Evolutionary conservation across 2,888 invertebrate species (phyloP).

Genomic region (Rhamnusium bicolor): DNA sequence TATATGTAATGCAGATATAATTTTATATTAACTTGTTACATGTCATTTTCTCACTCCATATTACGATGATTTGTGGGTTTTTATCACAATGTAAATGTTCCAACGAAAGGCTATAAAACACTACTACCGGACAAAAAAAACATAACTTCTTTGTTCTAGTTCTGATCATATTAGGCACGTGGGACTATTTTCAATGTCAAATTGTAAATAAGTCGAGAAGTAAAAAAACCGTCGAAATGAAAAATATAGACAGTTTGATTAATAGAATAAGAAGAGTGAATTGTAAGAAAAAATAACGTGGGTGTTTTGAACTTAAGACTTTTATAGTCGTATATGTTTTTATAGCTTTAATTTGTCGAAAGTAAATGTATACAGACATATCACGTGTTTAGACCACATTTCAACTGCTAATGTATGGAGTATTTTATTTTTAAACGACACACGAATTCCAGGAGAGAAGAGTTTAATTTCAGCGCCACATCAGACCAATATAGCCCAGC

Average conservation of each 20-base stretch:
- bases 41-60: constrained; percentile 38
- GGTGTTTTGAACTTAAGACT: not conserved
- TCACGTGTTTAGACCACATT: not conserved
- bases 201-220: constrained; percentile 7
- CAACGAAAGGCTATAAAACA: not conserved
- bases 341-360: not conserved
- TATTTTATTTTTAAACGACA: constrained; percentile 44
- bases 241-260: constrained; percentile 5
- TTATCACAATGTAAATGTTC: constrained; percentile 28
- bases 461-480: constrained; percentile 23
- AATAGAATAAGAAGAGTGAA: constrained; percentile 1
- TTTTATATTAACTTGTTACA: not conserved
- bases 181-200: constrained; percentile 10
- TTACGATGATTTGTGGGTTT: constrained; percentile 44
- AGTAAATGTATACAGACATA: not conserved
- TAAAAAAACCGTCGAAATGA: constrained; percentile 5
- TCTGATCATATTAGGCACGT: constrained; percentile 7
- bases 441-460: constrained; percentile 36
- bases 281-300: not conserved
- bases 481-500: constrained; percentile 38
- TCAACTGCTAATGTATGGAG: constrained; percentile 33
- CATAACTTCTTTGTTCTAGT: not conserved
- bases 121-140: not conserved
- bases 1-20: not conserved
- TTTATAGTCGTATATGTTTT: not conserved